Evolutionary conservation across 2,113 vertebrate species (phyloP).

Genomic region (Antennarius striatus): DNA sequence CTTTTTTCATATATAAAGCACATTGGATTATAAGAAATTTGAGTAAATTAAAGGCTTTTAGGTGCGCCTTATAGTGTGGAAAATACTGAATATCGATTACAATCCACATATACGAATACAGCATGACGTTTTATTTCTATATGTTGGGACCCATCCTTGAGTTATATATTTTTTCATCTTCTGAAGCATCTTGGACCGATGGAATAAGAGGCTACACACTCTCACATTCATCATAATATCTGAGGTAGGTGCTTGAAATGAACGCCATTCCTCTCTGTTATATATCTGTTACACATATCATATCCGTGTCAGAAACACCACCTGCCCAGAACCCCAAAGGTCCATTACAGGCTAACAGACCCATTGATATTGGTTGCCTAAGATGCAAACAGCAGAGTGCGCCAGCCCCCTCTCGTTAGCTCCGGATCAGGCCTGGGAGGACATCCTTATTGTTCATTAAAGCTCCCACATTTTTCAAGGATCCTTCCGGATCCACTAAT

Average conservation of each 20-base stretch:
- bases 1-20: too few species aligned
- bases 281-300: slow-evolving; percentile 41
- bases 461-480: slow-evolving; percentile 61
- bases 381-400: slow-evolving; percentile 42
- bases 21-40: too few species aligned
- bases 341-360: slow-evolving; percentile 53
- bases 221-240: slow-evolving; percentile 56
- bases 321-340: slow-evolving; percentile 38
- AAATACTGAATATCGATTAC: neutral
- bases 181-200: slow-evolving; percentile 8
- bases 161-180: slow-evolving; percentile 29
- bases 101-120: slow-evolving; percentile 20
- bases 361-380: slow-evolving; percentile 37
- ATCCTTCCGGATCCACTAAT: slow-evolving; percentile 71
- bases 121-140: neutral
- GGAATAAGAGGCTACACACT: slow-evolving; percentile 5
- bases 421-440: slow-evolving; percentile 45
- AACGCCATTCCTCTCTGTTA: slow-evolving; percentile 57
- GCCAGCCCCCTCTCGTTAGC: slow-evolving; percentile 42
- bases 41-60: too few species aligned
- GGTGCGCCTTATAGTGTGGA: too few species aligned
- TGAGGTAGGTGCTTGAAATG: slow-evolving; percentile 24
- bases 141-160: slow-evolving; percentile 2
- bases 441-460: slow-evolving; percentile 72
- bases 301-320: slow-evolving; percentile 44